Evolutionary conservation across 2,113 vertebrate species (phyloP), one percentile per base, ranked within the genome.

Genomic region (Peucedramus taeniatus): DNA sequence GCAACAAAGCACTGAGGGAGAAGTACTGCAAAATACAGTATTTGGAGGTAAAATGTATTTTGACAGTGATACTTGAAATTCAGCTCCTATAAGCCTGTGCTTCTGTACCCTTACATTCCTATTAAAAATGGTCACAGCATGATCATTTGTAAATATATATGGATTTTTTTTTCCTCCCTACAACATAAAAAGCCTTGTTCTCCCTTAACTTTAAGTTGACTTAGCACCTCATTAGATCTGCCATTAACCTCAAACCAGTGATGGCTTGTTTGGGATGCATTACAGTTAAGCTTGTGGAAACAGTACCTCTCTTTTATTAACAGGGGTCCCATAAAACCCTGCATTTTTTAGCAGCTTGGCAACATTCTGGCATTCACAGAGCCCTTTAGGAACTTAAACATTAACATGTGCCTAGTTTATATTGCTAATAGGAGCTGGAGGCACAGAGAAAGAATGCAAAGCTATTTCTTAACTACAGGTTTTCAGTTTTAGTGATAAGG

Each of bases 331-430:
- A 97, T 94, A 91, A 98, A 94, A 92, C 18, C 17, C 64, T 90
- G 51, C 42, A 88, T 90, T 96, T 97, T 70, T 93, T 44, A 93
- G 65, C 53, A 77, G 47, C 6, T 40, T 78, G 94, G 66, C 87
- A 96, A 92, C 72, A 74, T 88, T 76, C 54, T 79, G 64, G 77
- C 78, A 95, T 50, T 83, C 33, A 16, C 24, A 78, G 70, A 78
- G 71, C 42, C 66, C 83, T 97, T 97, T 66, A 97, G 93, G 94
- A 97, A 95, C 23, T 78, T 82, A 85, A 97, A 91, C 59, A 88
- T 86, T 59, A 78, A 69, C 28, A 5, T 64, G 26, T 82, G 86
- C 51, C 68, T 97, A 59, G 74, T 96, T 95, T 93, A 94, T 95
- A 97, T 65, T 92, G 85, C 85, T 94, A 95, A 97, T 75, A 33